A percentile compares a stretch with the other conserved stretches of the same genome.
phyloP scores from a whole-genome alignment of 2,113 vertebrate genomes.

The Azemiops feae region DNA sequence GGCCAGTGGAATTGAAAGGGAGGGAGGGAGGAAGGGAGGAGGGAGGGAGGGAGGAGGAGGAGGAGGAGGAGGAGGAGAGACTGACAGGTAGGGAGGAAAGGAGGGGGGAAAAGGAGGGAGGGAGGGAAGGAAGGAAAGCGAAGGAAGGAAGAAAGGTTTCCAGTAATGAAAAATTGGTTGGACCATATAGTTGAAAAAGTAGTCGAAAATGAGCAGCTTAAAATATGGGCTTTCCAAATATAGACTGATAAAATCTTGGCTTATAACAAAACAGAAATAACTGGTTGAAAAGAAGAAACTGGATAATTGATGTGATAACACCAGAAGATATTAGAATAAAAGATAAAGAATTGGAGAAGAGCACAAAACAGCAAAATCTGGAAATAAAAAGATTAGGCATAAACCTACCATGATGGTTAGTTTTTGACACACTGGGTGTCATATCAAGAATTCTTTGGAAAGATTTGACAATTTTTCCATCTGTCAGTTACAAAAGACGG shows the following conservation, averaged over 20 bases:
- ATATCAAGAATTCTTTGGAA: not conserved
- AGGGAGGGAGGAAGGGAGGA: not conserved
- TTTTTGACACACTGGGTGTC: not conserved
- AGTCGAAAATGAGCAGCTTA: not conserved
- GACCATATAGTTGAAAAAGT: not conserved
- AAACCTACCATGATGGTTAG: not conserved
- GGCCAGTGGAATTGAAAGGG: not conserved
- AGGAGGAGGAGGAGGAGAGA: not conserved
- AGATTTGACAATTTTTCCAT: not conserved
- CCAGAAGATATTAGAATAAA: not conserved
- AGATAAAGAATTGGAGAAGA: not conserved
- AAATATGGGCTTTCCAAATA: not conserved
- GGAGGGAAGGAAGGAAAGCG: too few relatives aligned
- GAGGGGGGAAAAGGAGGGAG: too few relatives aligned
- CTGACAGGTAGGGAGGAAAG: not conserved
- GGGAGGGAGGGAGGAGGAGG: not conserved
- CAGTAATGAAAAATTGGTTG: not conserved
- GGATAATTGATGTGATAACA: not conserved
- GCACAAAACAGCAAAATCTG: not conserved
- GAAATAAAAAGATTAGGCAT: not conserved
- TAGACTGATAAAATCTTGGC: not conserved
- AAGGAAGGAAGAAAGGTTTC: not conserved
- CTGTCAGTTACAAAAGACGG: not conserved
- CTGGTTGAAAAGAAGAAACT: not conserved
- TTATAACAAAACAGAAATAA: not conserved